Percentiles rank a stretch among this genome's conserved stretches.
Evolutionary conservation across 1,140 invertebrate species (phyloP).

Genomic region (Drosophila navojoa): DNA sequence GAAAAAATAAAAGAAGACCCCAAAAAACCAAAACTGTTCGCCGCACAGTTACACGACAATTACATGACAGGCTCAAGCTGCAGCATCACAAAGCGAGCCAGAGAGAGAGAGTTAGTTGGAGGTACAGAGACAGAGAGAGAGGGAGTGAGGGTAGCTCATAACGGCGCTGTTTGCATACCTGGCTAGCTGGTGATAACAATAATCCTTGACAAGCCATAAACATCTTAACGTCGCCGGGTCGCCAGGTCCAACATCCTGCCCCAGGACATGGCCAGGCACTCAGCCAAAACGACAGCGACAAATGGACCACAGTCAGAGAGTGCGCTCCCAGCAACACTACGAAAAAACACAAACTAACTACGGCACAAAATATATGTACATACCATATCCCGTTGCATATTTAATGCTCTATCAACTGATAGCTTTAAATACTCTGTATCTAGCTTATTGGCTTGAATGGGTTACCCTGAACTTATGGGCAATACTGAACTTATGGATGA

Average conservation of each 20-base stretch:
- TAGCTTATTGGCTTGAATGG: no score
- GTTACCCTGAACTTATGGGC: no score
- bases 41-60: constrained; percentile 58
- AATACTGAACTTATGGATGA: no score
- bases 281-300: constrained; percentile 39
- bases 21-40: constrained; percentile 14
- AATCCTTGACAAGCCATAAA: constrained; percentile 82
- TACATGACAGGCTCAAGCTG: constrained; percentile 54
- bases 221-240: constrained; percentile 71
- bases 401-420: no score
- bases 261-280: constrained; percentile 6
- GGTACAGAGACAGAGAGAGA: neutral
- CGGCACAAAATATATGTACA: no score
- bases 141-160: constrained; percentile 22
- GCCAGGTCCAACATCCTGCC: constrained; percentile 20
- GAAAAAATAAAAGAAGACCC: neutral
- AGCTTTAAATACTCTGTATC: no score
- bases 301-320: constrained; percentile 60
- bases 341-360: neutral
- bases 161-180: constrained; percentile 72
- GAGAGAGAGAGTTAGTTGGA: neutral
- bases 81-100: neutral
- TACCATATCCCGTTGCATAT: no score
- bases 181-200: constrained; percentile 79
- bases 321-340: constrained; percentile 8